Base-by-base conservation (phyloP, 2,113 vertebrate genomes). In the Carassius gibelio region DNA sequence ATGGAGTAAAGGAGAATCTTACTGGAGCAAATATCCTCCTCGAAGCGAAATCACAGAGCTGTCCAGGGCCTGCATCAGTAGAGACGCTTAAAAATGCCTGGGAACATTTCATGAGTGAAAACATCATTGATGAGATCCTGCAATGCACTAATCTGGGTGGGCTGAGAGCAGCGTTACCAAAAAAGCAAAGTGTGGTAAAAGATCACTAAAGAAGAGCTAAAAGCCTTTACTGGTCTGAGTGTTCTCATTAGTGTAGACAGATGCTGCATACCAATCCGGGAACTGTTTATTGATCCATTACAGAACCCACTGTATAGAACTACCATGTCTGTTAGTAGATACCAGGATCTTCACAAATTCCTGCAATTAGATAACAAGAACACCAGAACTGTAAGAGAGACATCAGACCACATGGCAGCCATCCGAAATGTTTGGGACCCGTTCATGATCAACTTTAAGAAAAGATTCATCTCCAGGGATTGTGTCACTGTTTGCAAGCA, bases 401-500 rank as follows among this genome's bases (percentile, higher is more conserved):
- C 61, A 50, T 72, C 81, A 50, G 66, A 81, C 82, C 76, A 81
- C 76, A 64, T 84, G 75, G 68, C 30, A 4, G 66, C 86, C 17
- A 81, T 87, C 82, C 15, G 68, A n/a, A 62, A 75, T 75, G 42
- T 64, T 38, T 66, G 82, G 86, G 86, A 80, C 52, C 23, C 15
- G 55, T 86, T 83, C 68, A 38, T 83, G 75, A 74, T 8, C 52
- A 86, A 75, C 42, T 84, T 81, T 55, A 83, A 66, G 72, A 50
- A 34, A 45, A 30, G 57, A n/a, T 78, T 88, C 72, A 82, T 87
- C 45, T 45, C 38, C 3, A 76, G 72, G 81, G 72, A 86, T n/a
- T 84, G 69, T 72, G 69, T 89, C 57, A 87, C 82, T 36, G 52
- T 89, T 10, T 83, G 84, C 21, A 83, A 89, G n/a, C 85, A 85